Evolutionary conservation across 1,140 invertebrate genomes (phyloP), one percentile per base, ranked within the genome.

Genomic region (Drosophila baimaii): DNA sequence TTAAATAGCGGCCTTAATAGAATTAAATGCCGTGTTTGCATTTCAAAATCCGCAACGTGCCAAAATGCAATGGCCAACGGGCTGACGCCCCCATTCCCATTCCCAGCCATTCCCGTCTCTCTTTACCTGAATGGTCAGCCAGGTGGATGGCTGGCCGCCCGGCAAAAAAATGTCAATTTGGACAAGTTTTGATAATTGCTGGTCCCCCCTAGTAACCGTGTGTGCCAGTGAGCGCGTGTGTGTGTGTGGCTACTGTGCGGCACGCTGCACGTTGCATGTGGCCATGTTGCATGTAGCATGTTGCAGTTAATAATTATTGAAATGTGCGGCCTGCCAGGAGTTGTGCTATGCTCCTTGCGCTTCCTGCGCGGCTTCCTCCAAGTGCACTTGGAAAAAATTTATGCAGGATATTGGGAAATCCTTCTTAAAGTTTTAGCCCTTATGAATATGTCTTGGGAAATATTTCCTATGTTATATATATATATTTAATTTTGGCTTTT

Each of bases 291-390:
- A 88, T 89, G 85, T 89, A 84, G 84, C 85, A 89, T 89, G 84
- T 89, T 89, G 84, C 84, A 89, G 84, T 89, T 89, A 89, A 89
- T 89, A 89, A 89, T 89, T 90, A 89, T 89, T 90, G 84, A 89
- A 89, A 89, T 85, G 84, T 89, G 84, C 77, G 85, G 84, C 80
- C 77, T 33, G 85, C 57, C 80, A 88, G 84, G 84, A 88, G 82
- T 80, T 89, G 84, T 77, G 84, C 77, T 76, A 64, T 84, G 81
- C 80, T 89, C 84, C 84, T 88, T 88, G 77, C 69, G 80, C 83
- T 88, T 88, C 84, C 83, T 89, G 84, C 77, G 77, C 69, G 77
- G 80, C 84, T 89, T 88, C 84, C 84, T 79, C 71, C 69, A 62
- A 10, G 8, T 35, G 51, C 51, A 52, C 51, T 52, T 52, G 17